Conservation (phyloP, 2,797 vertebrate genomes). For the Erethizon dorsatum region DNA sequence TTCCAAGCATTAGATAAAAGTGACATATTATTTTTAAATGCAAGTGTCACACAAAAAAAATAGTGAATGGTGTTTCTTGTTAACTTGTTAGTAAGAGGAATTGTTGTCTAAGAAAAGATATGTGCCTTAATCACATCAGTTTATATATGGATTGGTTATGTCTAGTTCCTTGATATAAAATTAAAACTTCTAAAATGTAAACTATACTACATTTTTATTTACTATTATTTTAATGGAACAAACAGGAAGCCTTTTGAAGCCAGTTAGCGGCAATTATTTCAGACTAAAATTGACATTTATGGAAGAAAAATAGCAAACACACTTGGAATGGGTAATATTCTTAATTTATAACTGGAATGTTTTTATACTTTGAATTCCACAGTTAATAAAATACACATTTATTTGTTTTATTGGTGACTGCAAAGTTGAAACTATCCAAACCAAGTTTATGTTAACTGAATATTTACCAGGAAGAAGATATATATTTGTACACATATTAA, state of each 20-base stretch:
- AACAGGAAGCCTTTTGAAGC: neutral
- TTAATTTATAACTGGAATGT: neutral
- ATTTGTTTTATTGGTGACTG: neutral
- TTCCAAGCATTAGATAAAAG: neutral
- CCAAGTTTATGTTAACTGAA: neutral
- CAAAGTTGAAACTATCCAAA: constrained; percentile 12
- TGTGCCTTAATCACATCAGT: neutral
- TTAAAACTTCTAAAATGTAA: constrained; percentile 30
- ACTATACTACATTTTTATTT: neutral
- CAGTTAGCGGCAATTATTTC: neutral
- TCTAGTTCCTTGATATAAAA: neutral
- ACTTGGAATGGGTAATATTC: constrained; percentile 1
- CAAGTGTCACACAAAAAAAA: neutral
- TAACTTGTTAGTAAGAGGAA: neutral
- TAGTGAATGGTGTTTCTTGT: neutral
- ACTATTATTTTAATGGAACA: neutral
- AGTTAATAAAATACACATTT: neutral
- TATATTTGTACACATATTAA: neutral
- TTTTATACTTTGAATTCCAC: neutral
- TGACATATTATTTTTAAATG: neutral
- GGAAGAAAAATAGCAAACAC: neutral
- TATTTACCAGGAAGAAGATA: constrained; percentile 19
- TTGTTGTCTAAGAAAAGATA: neutral
- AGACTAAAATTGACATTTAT: neutral
- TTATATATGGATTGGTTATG: neutral